Evolutionary conservation across 2,888 invertebrate genomes (phyloP).

Genomic region (Himalopsyche tibetana): DNA sequence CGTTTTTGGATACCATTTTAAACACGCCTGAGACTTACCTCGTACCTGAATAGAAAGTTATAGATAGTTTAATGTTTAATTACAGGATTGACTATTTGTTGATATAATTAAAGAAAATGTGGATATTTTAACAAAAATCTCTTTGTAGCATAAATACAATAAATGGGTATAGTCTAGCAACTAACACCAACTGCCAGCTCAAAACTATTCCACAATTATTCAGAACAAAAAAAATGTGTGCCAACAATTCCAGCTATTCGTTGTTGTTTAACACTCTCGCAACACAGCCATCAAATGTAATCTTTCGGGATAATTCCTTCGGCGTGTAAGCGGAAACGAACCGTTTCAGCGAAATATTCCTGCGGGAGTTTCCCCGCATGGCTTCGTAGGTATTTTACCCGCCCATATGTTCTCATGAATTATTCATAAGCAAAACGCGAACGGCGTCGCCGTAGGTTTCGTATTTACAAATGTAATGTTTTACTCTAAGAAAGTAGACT

Average conservation of each 20-base stretch:
- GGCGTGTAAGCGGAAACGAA: conserved; percentile 30
- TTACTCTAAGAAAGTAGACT: conserved; percentile 44
- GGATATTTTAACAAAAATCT: too few species aligned
- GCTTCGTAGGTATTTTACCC: conserved; percentile 23
- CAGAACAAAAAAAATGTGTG: neutral
- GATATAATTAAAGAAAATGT: too few species aligned
- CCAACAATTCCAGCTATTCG: neutral
- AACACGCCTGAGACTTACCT: too few species aligned
- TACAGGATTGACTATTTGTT: too few species aligned
- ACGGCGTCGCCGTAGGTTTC: conserved; percentile 16
- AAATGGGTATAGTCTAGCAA: too few species aligned
- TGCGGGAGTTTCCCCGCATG: conserved; percentile 6
- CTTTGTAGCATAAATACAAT: too few species aligned
- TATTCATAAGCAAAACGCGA: conserved; percentile 24
- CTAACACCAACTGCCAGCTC: neutral
- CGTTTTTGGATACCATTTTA: too few species aligned
- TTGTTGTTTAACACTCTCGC: conserved; percentile 8
- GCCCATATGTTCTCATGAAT: conserved; percentile 18
- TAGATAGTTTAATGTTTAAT: too few species aligned
- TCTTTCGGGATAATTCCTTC: conserved; percentile 25
- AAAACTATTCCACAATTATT: neutral
- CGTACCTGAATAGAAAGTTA: too few species aligned
- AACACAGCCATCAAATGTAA: conserved; percentile 30
- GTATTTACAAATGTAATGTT: conserved; percentile 47
- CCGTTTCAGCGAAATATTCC: conserved; percentile 24